phyloP scores from a whole-genome alignment of 2,888 invertebrate genomes.

The Agonopterix arenella region DNA sequence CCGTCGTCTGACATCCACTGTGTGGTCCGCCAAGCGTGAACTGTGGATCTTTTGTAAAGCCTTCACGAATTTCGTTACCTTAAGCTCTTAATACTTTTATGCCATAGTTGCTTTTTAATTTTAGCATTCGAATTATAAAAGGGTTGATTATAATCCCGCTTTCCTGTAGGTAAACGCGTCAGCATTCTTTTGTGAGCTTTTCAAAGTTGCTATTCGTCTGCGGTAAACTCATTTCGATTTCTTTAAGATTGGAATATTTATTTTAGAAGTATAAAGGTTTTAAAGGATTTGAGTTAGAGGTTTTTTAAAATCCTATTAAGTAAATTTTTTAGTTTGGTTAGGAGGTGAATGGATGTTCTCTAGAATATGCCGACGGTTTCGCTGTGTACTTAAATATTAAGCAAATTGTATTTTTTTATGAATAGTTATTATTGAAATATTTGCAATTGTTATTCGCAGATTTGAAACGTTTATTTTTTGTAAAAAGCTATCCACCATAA shows the following conservation, averaged over 20 bases:
- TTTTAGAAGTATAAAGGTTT: constrained; percentile 15
- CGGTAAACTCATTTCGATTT: constrained; percentile 45
- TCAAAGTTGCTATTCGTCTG: constrained; percentile 43
- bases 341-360: not conserved
- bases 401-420: too few relatives aligned
- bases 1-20: constrained; percentile 71
- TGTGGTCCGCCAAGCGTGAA: constrained; percentile 72
- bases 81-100: constrained; percentile 75
- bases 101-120: constrained; percentile 70
- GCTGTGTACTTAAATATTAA: too few relatives aligned
- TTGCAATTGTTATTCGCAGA: too few relatives aligned
- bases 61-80: constrained; percentile 63
- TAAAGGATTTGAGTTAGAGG: constrained; percentile 7
- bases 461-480: too few relatives aligned
- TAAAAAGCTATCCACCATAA: too few relatives aligned
- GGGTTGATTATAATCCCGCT: constrained; percentile 68
- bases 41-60: constrained; percentile 60
- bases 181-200: constrained; percentile 41
- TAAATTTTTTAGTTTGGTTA: not conserved
- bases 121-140: constrained; percentile 57
- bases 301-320: constrained; percentile 26
- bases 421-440: too few relatives aligned
- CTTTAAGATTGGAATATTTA: constrained; percentile 26
- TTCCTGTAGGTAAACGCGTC: constrained; percentile 54
- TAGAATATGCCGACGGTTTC: too few relatives aligned